Evolutionary conservation across 2,113 vertebrate species (phyloP), one percentile per base, ranked within the genome.

Genomic region (Vulpes lagopus): DNA sequence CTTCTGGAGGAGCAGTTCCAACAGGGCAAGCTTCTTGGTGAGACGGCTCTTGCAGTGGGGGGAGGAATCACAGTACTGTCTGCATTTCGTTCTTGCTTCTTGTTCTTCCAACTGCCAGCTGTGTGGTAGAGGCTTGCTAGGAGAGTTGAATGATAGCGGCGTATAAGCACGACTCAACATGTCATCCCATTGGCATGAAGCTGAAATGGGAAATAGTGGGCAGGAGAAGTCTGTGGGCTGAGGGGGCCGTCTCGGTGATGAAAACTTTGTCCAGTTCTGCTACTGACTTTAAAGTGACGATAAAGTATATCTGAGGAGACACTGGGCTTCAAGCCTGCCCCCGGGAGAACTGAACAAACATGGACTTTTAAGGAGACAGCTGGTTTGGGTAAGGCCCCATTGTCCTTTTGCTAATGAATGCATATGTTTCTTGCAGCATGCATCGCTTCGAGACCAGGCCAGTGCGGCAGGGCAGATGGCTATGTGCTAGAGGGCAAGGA

Each of bases 1-100:
- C 99, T 99, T 95, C 98, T 99, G 90, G 99, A 99, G 98, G 99
- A 99, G 88, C 99, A 99, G 98, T 99, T 99, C 98, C 99, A 99
- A 98, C 99, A 99, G 98, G 99, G 99, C 94, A 99, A 99, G 86
- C 99, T 99, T 22, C 99, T 99, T 5, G 99, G 99, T 99, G 90
- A 99, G 99, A 17, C 15, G n/a, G 19, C 32, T 25, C 1, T 97
- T 65, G 53, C 5, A 7, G 53, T 55, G n/a, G 30, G 49, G 15
- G 20, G 6, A 11, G 55, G 67, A 8, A 14, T 69, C 27, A 22
- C 14, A 14, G 16, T 49, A 2, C 17, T 2, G 10, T 43, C 20
- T 55, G 2, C 8, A 11, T 51, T 89, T 25, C 51, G 11, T 27
- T 32, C 30, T 43, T 30, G 10, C 53, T 3, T 49, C 30, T 5